These are phyloP conservation scores for Parasteatoda lunata DNA, from an alignment of 2,888 invertebrate genomes.

Conservation along the genomic window DNA sequence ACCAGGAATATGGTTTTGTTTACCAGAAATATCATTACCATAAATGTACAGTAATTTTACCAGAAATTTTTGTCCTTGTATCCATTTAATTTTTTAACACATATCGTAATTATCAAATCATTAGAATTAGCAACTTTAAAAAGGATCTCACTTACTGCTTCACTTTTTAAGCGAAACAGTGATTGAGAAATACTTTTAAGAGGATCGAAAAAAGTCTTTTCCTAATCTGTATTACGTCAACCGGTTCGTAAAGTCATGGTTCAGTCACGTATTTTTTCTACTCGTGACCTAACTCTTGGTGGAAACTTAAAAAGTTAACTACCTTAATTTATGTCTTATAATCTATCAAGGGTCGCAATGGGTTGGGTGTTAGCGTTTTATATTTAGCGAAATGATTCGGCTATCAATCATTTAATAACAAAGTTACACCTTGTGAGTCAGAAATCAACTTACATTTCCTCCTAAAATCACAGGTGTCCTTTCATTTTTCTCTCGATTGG, in stretches of 20 bases:
- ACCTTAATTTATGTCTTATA: background rate
- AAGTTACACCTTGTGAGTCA: slow-evolving; percentile 34
- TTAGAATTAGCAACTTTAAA: too few species aligned
- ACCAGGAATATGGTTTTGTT: too few species aligned
- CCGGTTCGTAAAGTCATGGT: background rate
- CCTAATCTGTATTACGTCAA: background rate
- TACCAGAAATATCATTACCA: too few species aligned
- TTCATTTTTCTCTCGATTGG: too few species aligned
- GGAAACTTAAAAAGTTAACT: background rate
- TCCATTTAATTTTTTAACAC: too few species aligned
- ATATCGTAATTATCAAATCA: too few species aligned
- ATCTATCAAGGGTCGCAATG: background rate
- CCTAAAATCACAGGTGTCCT: background rate
- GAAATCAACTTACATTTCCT: slow-evolving; percentile 1
- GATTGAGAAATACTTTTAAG: too few species aligned
- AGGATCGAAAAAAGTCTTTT: background rate
- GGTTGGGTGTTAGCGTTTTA: background rate
- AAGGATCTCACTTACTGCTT: too few species aligned
- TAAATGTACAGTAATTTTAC: too few species aligned
- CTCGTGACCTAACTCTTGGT: background rate
- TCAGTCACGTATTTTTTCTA: slow-evolving; percentile 2
- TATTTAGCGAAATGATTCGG: background rate
- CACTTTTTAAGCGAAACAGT: too few species aligned
- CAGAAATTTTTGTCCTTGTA: too few species aligned
- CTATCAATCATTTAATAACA: slow-evolving; percentile 24